Evolutionary conservation across 2,113 vertebrate species (phyloP).

Genomic region (Hydropotes inermis): DNA sequence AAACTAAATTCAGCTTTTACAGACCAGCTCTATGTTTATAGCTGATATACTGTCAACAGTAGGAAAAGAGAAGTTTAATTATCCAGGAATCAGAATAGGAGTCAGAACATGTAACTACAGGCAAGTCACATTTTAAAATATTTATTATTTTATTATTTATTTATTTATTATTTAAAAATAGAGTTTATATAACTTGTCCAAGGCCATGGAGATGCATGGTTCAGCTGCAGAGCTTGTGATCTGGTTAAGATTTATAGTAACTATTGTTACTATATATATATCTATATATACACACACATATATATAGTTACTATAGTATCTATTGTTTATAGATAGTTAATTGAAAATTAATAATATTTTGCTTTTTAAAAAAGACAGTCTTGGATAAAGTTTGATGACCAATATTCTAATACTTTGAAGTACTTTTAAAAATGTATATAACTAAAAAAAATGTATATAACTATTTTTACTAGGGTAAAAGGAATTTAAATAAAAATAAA

Average conservation of each 20-base stretch:
- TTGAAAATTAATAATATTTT: constrained; percentile 9
- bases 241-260: background rate
- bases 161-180: background rate
- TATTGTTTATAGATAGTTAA: background rate
- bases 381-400: background rate
- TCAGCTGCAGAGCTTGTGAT: background rate
- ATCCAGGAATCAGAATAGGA: background rate
- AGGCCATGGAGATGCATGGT: background rate
- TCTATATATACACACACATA: rapidly evolving
- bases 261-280: too few species aligned
- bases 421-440: background rate
- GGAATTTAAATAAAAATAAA: constrained; percentile 55
- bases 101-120: background rate
- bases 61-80: background rate
- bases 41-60: background rate
- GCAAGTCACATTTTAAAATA: background rate
- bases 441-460: background rate
- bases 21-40: background rate
- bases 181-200: background rate
- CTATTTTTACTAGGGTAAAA: background rate
- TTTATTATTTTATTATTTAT: background rate
- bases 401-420: background rate
- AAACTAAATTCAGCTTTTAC: background rate
- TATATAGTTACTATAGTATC: too few species aligned
- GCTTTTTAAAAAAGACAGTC: background rate